Evolutionary conservation across 2,797 vertebrate genomes (phyloP), one percentile per base, ranked within the genome.

Genomic region (Etheostoma nigrum): DNA sequence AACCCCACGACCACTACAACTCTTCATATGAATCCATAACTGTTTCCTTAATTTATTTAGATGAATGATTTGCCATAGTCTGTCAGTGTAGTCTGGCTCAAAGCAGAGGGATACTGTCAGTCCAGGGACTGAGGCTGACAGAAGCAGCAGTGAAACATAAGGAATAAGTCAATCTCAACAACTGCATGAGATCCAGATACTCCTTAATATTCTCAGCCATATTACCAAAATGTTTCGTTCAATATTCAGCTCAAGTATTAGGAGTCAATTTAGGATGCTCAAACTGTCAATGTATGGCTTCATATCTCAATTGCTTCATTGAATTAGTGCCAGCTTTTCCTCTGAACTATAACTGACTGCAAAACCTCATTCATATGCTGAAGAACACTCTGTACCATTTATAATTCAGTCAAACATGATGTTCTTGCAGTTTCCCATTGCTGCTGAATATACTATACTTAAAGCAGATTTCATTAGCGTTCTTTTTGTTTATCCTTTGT

Each of bases 351-450:
- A 44, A 62, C 69, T 10, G 44, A 59, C 66, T 76, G 69, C 66
- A 79, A 74, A 70, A 51, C 51, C 63, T 82, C 62, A 73, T 57
- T 74, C 45, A n/a, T 58, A 44, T 57, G 30, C 58, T 75, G 48
- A 55, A 44, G 48, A 67, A 25, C 33, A 12, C 19, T 65, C 45
- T 47, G 36, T 65, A 51, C 48, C 79, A 77, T 85, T 80, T 48
- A 75, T 81, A 76, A 87, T 85, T 73, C 36, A 87, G 81, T 60
- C 33, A 72, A 67, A 76, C 58, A 68, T 3, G 40, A 70, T 62
- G 25, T 40, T 33, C 16, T 57, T 57, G 25, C 45, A 67, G 16
- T 21, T 33, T 53, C 4, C 7, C 21, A 55, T 62, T 12, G 12
- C 45, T 49, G 27, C 25, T 66, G 66, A 83, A 74, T 14, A 74